These are phyloP conservation scores for Nesospiza acunhae DNA, from an alignment of 2,113 vertebrate genomes.

Conservation along the genomic window DNA sequence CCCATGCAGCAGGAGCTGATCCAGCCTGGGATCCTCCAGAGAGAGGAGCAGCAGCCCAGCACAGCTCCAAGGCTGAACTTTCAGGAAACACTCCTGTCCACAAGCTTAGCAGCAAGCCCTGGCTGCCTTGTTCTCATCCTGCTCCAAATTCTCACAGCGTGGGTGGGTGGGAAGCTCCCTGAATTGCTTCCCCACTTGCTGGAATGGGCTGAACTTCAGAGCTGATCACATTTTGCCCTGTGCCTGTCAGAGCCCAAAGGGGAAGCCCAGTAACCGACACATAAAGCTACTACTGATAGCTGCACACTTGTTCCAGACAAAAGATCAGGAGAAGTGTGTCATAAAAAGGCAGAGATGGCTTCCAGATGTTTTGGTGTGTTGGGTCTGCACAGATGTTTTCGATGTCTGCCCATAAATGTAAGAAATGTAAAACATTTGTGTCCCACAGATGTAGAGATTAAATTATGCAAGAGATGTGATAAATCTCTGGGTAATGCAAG, in stretches of 20 bases:
- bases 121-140: slow-evolving; percentile 40
- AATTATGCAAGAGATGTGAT: slow-evolving; percentile 79
- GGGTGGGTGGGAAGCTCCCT: slow-evolving; percentile 62
- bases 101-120: slow-evolving; percentile 24
- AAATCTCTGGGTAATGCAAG: slow-evolving; percentile 78
- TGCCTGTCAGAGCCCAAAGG: slow-evolving; percentile 51
- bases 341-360: slow-evolving; percentile 78
- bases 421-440: slow-evolving; percentile 83
- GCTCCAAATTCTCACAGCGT: slow-evolving; percentile 51
- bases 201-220: slow-evolving; percentile 64
- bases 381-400: slow-evolving; percentile 81
- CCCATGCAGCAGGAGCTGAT: background rate
- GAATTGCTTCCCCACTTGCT: slow-evolving; percentile 55
- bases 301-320: slow-evolving; percentile 81
- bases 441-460: slow-evolving; percentile 80
- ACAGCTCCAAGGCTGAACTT: background rate
- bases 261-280: slow-evolving; percentile 55
- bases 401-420: slow-evolving; percentile 80
- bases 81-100: slow-evolving; percentile 5
- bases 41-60: background rate
- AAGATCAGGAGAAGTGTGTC: slow-evolving; percentile 76
- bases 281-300: slow-evolving; percentile 78
- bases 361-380: slow-evolving; percentile 78
- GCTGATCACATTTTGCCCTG: slow-evolving; percentile 57
- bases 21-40: background rate